Evolutionary conservation across 2,888 invertebrate genomes (phyloP).

Genomic region (Amblyjoppa fuscipennis): DNA sequence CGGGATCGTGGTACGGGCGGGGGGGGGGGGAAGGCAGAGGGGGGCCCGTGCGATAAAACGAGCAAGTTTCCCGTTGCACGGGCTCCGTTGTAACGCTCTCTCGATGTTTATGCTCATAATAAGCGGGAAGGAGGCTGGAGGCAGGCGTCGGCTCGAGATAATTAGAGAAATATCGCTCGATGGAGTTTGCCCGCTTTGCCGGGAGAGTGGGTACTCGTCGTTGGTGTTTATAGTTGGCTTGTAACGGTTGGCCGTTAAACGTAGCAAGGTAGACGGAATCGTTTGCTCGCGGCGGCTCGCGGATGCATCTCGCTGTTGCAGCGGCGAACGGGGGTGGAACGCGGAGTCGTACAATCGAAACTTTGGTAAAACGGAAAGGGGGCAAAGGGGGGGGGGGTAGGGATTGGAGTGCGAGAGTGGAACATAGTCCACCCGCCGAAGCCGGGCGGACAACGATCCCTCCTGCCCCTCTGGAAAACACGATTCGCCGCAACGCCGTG

Average conservation of each 20-base stretch:
- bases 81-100: slow-evolving; percentile 25
- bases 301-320: slow-evolving; percentile 33
- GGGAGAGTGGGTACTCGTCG: slow-evolving; percentile 54
- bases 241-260: slow-evolving; percentile 67
- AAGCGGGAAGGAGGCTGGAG: slow-evolving; percentile 67
- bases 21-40: no score
- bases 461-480: slow-evolving; percentile 28
- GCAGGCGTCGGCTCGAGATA: slow-evolving; percentile 75
- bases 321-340: slow-evolving; percentile 29
- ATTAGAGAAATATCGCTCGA: slow-evolving; percentile 84
- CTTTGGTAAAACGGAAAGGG: slow-evolving; percentile 75
- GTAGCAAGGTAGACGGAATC: slow-evolving; percentile 57
- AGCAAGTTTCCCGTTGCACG: slow-evolving; percentile 42
- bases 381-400: no score
- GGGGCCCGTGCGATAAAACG: slow-evolving; percentile 59
- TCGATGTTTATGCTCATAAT: slow-evolving; percentile 78
- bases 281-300: slow-evolving; percentile 56
- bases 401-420: not conserved
- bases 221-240: slow-evolving; percentile 24
- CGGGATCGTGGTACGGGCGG: not conserved
- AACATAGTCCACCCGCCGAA: slow-evolving; percentile 13
- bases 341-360: slow-evolving; percentile 78
- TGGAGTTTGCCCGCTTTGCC: slow-evolving; percentile 77
- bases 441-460: slow-evolving; percentile 46
- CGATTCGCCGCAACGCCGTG: slow-evolving; percentile 49